Evolutionary conservation across 2,797 vertebrate species (phyloP).

Genomic region (Harpagifer antarcticus): DNA sequence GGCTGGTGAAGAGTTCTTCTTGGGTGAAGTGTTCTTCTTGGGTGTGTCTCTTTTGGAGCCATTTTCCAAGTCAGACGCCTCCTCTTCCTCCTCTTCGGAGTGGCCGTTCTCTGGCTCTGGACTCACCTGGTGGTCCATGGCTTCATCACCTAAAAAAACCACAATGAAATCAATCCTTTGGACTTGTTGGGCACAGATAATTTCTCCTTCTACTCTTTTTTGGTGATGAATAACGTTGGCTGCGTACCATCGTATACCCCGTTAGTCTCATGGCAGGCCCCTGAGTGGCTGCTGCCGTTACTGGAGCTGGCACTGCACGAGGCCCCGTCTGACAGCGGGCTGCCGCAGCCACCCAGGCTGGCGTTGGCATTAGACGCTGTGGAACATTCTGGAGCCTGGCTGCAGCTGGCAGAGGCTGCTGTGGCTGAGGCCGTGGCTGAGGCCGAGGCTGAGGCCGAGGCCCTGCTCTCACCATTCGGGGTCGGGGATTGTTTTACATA

Average conservation of each 20-base stretch:
- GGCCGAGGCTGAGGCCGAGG: constrained; percentile 70
- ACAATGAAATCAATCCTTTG: background rate
- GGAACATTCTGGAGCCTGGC: constrained; percentile 81
- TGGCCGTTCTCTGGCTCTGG: constrained; percentile 88
- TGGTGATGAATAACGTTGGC: background rate
- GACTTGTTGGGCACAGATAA: background rate
- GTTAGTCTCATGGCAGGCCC: constrained; percentile 88
- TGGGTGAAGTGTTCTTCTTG: constrained; percentile 65
- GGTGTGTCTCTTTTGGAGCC: constrained; percentile 67
- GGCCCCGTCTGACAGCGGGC: constrained; percentile 79
- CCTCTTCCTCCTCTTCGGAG: constrained; percentile 86
- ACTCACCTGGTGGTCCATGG: constrained; percentile 95
- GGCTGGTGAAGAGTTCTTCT: constrained; percentile 70
- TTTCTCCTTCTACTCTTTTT: background rate
- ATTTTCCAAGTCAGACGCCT: constrained; percentile 84
- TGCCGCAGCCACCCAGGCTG: constrained; percentile 71
- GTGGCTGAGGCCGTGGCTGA: constrained; percentile 69
- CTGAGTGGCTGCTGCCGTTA: constrained; percentile 82
- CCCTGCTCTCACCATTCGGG: constrained; percentile 80
- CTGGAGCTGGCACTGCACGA: constrained; percentile 84
- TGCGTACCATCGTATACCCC: constrained; percentile 90
- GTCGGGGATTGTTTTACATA: constrained; percentile 89
- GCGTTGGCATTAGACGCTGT: constrained; percentile 69
- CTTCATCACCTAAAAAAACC: constrained; percentile 88
- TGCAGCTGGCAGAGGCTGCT: constrained; percentile 77